Conservation (phyloP, 2,888 invertebrate species). For the Oligia strigilis region DNA sequence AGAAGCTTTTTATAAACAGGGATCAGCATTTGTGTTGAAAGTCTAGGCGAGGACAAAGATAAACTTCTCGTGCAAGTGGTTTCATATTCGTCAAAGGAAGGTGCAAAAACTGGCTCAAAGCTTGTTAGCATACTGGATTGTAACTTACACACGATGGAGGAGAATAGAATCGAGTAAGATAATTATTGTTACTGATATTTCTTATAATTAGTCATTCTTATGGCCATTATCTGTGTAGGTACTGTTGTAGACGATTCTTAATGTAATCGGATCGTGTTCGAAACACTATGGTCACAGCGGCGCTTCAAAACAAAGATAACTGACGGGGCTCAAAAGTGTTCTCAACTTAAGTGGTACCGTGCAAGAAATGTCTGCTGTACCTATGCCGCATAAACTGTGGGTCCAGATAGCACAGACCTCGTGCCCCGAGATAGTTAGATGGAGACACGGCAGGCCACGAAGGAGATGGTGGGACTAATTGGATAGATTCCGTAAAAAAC, state of each 20-base stretch:
- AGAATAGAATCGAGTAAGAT: slow-evolving; percentile 91
- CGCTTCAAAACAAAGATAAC: slow-evolving; percentile 5
- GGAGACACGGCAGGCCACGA: not conserved
- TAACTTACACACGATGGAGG: slow-evolving; percentile 92
- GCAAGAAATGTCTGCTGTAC: not conserved
- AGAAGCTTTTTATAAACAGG: slow-evolving; percentile 70
- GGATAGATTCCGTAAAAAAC: not conserved
- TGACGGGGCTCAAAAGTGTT: not conserved
- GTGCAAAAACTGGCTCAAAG: slow-evolving; percentile 90
- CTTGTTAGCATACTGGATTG: slow-evolving; percentile 91
- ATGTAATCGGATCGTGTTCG: not conserved
- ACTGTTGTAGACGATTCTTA: not conserved
- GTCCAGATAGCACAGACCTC: not conserved
- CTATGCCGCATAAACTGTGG: not conserved
- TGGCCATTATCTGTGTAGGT: not conserved
- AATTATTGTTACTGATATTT: slow-evolving; percentile 26
- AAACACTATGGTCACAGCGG: not conserved
- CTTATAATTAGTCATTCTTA: slow-evolving; percentile 9
- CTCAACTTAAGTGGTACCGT: not conserved
- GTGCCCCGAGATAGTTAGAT: not conserved
- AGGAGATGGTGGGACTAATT: not conserved
- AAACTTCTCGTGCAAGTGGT: slow-evolving; percentile 91
- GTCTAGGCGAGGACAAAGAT: slow-evolving; percentile 84
- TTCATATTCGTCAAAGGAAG: slow-evolving; percentile 90
- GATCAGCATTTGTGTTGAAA: slow-evolving; percentile 85